Base-by-base conservation (phyloP, 2,888 invertebrate species). In the Pseudoips prasinana region DNA sequence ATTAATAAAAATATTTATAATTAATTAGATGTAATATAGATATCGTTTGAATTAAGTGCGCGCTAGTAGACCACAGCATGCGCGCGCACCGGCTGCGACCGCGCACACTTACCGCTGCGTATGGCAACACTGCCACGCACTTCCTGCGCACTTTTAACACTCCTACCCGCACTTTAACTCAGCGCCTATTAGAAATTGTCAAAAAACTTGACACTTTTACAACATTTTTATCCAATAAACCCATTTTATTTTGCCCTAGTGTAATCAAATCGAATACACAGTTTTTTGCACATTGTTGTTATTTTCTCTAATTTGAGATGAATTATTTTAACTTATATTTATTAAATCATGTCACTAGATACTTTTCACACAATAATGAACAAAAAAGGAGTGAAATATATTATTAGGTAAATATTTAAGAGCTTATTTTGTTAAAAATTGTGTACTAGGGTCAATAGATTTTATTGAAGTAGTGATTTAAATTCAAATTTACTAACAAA, bases 131-230 rank as follows among this genome's bases (percentile, higher is more conserved):
- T 73, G 54, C 23, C 58, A 73, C 61, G 49, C 66, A 76, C 62
- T 69, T 78, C 73, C 69, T 64, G 66, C 65, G 55, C 42, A 64
- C 54, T 76, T 82, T 83, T 76, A 71, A 44, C 36, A 43, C 57
- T 61, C 58, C 68, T 74, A 71, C 73, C 77, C 73, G 59, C 73
- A 70, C 74, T 68, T 65, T 52, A 67, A 70, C 78, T 83, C 77
- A 83, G 87, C 87, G 87, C 87, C 87, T 87, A 85, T 78, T 54
- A 43, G 76, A 50, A 53, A 71, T 82, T 63, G 63, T 44, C 48
- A 79, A 86, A 85, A 87, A 85, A 71, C 58, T 60, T 55, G 34
- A 80, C 75, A 68, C 59, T 76, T 78, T 79, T 44, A 30, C 47
- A 68, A 61, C 76, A 51, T 63, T 76, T 74, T 53, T 24, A 34